Evolutionary conservation across 2,113 vertebrate genomes (phyloP), one percentile per base, ranked within the genome.

Genomic region (Psittacara wagleri): DNA sequence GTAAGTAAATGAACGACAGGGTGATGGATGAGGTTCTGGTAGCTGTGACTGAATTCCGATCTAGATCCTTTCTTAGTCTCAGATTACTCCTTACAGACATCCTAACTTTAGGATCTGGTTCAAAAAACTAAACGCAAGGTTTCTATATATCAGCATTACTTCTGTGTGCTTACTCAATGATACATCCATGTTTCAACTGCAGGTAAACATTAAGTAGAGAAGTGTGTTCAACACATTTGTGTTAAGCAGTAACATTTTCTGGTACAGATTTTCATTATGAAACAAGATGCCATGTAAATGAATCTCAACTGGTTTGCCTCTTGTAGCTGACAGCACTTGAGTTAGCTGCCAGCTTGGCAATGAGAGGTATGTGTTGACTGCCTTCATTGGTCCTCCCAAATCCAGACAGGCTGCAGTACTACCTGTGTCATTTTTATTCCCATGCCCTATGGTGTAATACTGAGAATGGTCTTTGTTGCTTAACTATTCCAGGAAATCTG

Each of bases 1-100:
- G 99, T 99, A 97, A 98, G 99, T 98, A 93, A 70, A 78, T 86
- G 20, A 41, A 19, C 3, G 9, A 48, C 17, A 28, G 39, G 10
- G 29, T 46, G 31, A 87, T 35, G 25, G 44, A 27, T 27, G 35
- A 17, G 24, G 29, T 84, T 70, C 64, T 77, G 46, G 18, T 43
- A 74, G 54, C 52, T 84, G 43, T 33, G 62, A 23, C 33, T 64
- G 57, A 68, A 46, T 88, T 93, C 59, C 48, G 15, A 57, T 64
- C 62, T 82, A n/a, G n/a, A 44, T 81, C 7, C 11, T 77, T 75
- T 63, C 27, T 69, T 82, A n/a, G 41, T 17, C 17, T 67, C 22
- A 29, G 27, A 27, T 78, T 43, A n/a, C 9, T 51, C 11, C 16
- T 74, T 75, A 41, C 2, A 75, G 25, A 28, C 29, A 39, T 6